Conservation (phyloP, 2,797 vertebrate genomes). For the Australoheros facetus region DNA sequence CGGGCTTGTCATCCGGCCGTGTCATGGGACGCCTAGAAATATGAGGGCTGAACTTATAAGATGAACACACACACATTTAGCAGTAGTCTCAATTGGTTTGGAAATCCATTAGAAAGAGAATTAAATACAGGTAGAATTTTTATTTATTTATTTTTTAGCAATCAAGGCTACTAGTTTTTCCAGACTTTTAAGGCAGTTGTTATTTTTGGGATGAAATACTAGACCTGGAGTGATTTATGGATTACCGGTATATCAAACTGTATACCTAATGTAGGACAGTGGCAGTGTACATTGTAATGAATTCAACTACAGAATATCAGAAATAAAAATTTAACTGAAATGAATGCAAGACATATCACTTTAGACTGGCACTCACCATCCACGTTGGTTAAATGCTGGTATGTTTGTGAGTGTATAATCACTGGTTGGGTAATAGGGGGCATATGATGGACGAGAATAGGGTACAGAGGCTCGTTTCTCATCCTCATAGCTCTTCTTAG, state of each 20-base stretch:
- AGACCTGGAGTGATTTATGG: neutral
- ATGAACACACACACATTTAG: neutral
- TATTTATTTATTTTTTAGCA: neutral
- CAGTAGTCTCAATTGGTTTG: neutral
- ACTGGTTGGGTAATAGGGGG: conserved; percentile 95
- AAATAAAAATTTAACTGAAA: neutral
- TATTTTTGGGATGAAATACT: too few relatives aligned
- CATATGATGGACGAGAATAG: conserved; percentile 94
- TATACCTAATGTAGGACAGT: too few relatives aligned
- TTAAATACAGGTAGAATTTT: neutral
- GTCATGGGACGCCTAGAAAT: conserved; percentile 86
- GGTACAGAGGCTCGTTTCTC: conserved; percentile 97
- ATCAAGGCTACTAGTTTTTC: neutral
- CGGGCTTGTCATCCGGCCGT: conserved; percentile 93
- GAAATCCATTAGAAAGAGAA: neutral
- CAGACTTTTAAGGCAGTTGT: neutral
- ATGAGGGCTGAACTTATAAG: conserved; percentile 11
- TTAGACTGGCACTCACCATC: conserved; percentile 75
- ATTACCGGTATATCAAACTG: neutral
- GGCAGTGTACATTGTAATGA: neutral
- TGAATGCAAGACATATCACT: neutral
- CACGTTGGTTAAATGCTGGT: conserved; percentile 94
- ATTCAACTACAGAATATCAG: neutral
- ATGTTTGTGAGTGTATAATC: conserved; percentile 92
- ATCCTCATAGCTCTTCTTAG: conserved; percentile 98